phyloP scores from a whole-genome alignment of 2,888 invertebrate genomes.

The Neria commutata region DNA sequence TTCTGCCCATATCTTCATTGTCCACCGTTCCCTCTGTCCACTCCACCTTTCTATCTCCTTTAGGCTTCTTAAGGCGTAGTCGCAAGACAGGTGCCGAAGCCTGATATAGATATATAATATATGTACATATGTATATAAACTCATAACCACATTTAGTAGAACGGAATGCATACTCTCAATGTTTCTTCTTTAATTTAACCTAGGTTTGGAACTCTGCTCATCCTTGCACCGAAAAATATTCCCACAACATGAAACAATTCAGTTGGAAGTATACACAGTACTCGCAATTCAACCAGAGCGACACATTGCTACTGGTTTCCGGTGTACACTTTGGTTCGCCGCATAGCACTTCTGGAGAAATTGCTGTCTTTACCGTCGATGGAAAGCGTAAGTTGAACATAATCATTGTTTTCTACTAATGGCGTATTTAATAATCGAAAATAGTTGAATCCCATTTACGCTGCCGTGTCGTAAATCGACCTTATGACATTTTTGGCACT shows the following conservation, averaged over 20 bases:
- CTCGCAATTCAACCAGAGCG: slow-evolving; percentile 82
- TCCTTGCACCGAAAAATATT: slow-evolving; percentile 73
- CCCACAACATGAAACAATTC: slow-evolving; percentile 78
- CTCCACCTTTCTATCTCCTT: too few species aligned
- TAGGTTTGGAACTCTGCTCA: slow-evolving; percentile 79
- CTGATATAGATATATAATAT: too few species aligned
- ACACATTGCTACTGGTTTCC: slow-evolving; percentile 80
- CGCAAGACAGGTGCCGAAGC: too few species aligned
- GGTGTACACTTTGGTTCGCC: slow-evolving; percentile 80
- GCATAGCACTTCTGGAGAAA: slow-evolving; percentile 82
- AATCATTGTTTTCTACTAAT: slow-evolving; percentile 7
- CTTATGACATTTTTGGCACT: slow-evolving; percentile 88
- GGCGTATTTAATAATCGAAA: neutral
- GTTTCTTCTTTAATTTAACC: slow-evolving; percentile 26
- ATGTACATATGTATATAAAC: too few species aligned
- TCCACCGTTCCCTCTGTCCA: too few species aligned
- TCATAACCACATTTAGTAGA: too few species aligned
- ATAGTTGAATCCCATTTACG: slow-evolving; percentile 72
- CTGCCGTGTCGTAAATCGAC: slow-evolving; percentile 79
- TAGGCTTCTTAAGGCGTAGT: too few species aligned
- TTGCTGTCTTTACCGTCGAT: slow-evolving; percentile 80
- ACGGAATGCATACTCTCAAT: too few species aligned
- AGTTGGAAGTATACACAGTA: slow-evolving; percentile 88
- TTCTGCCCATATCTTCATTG: too few species aligned
- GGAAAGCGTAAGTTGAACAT: slow-evolving; percentile 63